Evolutionary conservation across 2,888 invertebrate genomes (phyloP).

Genomic region (Leptogaster cylindrica): DNA sequence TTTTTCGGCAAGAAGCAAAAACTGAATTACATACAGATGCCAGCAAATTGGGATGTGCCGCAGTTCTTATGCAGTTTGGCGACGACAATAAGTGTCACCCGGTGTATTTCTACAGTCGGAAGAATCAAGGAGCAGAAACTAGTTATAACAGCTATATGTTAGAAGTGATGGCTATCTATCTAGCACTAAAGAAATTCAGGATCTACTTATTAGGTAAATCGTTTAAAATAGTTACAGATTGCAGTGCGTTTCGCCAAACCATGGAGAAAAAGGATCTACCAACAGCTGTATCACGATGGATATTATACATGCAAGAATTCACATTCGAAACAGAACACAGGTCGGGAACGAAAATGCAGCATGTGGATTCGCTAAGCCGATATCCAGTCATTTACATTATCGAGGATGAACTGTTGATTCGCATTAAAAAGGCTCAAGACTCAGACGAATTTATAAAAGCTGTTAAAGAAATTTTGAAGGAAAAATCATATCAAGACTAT

Average conservation of each 20-base stretch:
- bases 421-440: background rate
- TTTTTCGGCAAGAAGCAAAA: background rate
- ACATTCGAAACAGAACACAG: background rate
- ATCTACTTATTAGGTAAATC: background rate
- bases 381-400: background rate
- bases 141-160: background rate
- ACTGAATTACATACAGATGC: background rate
- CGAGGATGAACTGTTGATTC: background rate
- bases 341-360: background rate
- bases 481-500: constrained; percentile 1
- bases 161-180: constrained; percentile 1
- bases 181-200: background rate
- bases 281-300: background rate
- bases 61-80: background rate
- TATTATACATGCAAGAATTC: background rate
- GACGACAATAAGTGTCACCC: background rate
- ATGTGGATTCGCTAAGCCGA: background rate
- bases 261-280: background rate
- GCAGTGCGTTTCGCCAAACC: constrained; percentile 1
- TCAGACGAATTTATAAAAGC: background rate
- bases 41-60: background rate
- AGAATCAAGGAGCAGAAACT: background rate
- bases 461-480: background rate
- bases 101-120: background rate
- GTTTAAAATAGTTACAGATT: constrained; percentile 8